Evolutionary conservation across 2,113 vertebrate species (phyloP).

Genomic region (Egretta garzetta): DNA sequence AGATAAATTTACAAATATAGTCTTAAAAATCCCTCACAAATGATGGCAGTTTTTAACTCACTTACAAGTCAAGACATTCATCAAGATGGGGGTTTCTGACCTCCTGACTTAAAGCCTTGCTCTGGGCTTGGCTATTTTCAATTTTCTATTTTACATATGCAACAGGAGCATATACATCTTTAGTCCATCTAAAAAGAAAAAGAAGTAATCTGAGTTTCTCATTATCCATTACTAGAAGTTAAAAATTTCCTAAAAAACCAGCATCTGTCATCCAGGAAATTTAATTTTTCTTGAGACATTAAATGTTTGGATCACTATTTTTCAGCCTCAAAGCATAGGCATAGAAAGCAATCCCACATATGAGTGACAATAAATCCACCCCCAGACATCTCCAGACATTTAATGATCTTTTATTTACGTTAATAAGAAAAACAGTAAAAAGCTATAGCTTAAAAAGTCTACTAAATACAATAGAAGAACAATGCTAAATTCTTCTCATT

Average conservation of each 20-base stretch:
- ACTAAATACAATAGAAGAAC: background rate
- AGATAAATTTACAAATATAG: background rate
- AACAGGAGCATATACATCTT: background rate
- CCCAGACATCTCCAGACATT: background rate
- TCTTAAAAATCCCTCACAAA: background rate
- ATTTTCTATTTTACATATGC: background rate
- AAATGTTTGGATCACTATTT: background rate
- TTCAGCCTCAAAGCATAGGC: background rate
- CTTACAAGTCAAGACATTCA: conserved; percentile 26
- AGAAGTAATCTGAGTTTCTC: background rate
- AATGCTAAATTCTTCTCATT: background rate
- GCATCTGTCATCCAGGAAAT: background rate
- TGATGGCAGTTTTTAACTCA: background rate
- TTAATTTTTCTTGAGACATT: background rate
- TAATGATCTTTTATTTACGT: conserved; percentile 37
- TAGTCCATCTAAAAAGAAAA: conserved; percentile 38
- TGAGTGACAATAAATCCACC: background rate
- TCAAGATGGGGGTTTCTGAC: background rate
- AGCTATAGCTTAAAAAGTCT: background rate
- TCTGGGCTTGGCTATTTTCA: background rate
- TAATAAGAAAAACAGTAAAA: conserved; percentile 30
- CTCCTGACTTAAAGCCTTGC: conserved; percentile 1
- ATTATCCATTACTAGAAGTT: background rate
- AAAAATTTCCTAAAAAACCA: background rate
- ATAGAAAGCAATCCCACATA: background rate